phyloP scores from a whole-genome alignment of 2,113 vertebrate genomes.

The Phylloscopus trochilus region DNA sequence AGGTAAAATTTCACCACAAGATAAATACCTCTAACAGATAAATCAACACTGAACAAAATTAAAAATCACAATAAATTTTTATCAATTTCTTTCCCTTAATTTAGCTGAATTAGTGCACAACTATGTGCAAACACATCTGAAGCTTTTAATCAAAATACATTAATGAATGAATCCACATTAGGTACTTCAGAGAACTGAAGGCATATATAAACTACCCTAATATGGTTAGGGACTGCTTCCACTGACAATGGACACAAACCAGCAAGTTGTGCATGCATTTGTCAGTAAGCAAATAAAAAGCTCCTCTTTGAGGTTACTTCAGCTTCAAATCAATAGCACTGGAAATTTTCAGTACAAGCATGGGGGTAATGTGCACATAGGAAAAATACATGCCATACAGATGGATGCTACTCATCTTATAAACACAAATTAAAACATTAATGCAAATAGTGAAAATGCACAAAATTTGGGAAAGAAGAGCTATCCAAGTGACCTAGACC shows the following conservation, averaged over 20 bases:
- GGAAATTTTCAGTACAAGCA: background rate
- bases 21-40: background rate
- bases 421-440: background rate
- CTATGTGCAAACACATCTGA: background rate
- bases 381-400: background rate
- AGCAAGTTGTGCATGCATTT: background rate
- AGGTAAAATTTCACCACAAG: background rate
- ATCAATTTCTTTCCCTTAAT: background rate
- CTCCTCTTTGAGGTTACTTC: background rate
- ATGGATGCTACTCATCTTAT: background rate
- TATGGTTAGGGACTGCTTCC: background rate
- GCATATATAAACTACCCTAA: background rate
- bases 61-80: background rate
- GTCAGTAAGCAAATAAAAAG: background rate
- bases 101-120: background rate
- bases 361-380: fast-evolving
- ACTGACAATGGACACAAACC: background rate
- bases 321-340: background rate
- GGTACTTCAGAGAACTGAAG: background rate
- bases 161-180: background rate
- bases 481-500: background rate
- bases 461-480: background rate
- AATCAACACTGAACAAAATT: background rate
- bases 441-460: background rate
- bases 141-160: background rate